Evolutionary conservation across 2,888 invertebrate species (phyloP), one percentile per base, ranked within the genome.

Genomic region (Nemoura dubitans): DNA sequence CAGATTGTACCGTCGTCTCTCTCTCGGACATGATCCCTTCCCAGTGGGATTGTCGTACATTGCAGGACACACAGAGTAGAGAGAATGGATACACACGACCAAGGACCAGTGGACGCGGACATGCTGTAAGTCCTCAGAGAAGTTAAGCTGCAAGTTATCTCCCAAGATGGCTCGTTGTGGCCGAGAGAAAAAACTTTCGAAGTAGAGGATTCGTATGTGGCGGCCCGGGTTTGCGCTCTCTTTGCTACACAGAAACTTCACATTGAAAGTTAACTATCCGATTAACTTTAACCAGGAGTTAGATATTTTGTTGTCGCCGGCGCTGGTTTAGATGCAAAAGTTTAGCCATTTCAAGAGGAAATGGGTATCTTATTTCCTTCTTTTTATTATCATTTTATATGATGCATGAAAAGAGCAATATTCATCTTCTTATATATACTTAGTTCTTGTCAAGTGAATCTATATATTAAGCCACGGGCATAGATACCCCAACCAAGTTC

Each of bases 91-190:
- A 59, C 10, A 59, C 2, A 59, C 14, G 59, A n/a, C n/a, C n/a
- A n/a, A n/a, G n/a, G n/a, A n/a, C n/a, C n/a, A n/a, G n/a, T n/a
- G 10, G 36, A 36, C 10, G 3, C 36, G 59, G 59, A 10, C 59
- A 7, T 59, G 59, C n/a, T 59, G 21, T 59, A 59, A 59, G 59
- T 7, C 59, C 59, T 59, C 21, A 59, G 59, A 10, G 59, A 59
- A 59, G 59, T 59, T 59, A 59, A 59, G 59, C 59, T 59, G 59
- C 16, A 59, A 59, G 59, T 59, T 59, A 59, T 59, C 59, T 59
- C 59, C 59, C 59, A 59, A 7, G 59, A 59, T 21, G 59, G 59
- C 16, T 59, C 59, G 59, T 59, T 10, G 59, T 21, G 59, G 59
- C 59, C 59, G 14, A 10, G 21, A 59, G 14, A 21, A 59, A 59